Evolutionary conservation across 2,888 invertebrate genomes (phyloP).

Genomic region (Osmoderma eremita): DNA sequence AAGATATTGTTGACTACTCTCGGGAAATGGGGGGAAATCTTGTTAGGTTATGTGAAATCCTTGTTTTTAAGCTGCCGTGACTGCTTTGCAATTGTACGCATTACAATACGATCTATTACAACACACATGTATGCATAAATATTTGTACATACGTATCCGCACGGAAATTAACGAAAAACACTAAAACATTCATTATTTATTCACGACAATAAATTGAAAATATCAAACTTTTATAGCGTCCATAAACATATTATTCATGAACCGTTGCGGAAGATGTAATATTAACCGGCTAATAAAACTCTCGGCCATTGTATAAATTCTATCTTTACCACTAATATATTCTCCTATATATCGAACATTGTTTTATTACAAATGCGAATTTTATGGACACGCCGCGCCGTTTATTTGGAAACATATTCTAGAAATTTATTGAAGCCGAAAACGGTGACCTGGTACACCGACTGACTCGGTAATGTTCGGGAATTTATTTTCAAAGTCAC

Average conservation of each 20-base stretch:
- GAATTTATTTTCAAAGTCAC: conserved; percentile 18
- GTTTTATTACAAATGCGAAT: conserved; percentile 26
- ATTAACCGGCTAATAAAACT: conserved; percentile 16
- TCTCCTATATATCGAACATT: conserved; percentile 3
- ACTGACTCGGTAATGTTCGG: conserved; percentile 18
- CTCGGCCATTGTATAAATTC: conserved; percentile 17
- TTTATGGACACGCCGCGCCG: conserved; percentile 23
- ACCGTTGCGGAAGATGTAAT: neutral
- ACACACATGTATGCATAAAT: no score
- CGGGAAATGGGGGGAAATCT: no score
- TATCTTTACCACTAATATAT: conserved; percentile 24
- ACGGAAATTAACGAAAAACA: no score
- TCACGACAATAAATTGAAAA: conserved; percentile 8
- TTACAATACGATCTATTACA: no score
- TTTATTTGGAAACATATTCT: conserved; percentile 21
- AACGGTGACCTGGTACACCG: neutral
- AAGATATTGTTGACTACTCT: conserved; percentile 14
- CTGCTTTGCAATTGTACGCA: no score
- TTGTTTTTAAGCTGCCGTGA: no score
- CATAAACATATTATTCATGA: neutral
- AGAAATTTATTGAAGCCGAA: conserved; percentile 27
- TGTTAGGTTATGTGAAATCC: no score
- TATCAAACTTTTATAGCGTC: neutral
- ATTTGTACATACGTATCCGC: no score
- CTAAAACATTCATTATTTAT: no score